Evolutionary conservation across 2,888 invertebrate genomes (phyloP).

Genomic region (Argyra leucocephala): DNA sequence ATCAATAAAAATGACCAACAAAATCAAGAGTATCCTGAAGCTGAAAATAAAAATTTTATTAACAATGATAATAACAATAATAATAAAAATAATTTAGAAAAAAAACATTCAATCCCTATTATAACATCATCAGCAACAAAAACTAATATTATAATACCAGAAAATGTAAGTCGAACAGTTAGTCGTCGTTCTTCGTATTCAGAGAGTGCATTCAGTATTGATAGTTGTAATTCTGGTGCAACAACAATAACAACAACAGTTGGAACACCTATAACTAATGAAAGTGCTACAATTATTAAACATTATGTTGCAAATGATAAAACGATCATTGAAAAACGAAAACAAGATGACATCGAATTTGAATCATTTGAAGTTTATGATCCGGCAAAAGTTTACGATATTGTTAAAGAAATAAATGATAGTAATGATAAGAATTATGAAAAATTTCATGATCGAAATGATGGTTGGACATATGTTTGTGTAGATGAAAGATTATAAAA

Average conservation of each 20-base stretch:
- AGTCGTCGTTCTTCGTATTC: conserved; percentile 10
- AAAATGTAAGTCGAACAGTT: background rate
- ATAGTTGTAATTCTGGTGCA: background rate
- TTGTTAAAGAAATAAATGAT: background rate
- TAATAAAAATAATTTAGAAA: background rate
- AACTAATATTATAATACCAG: conserved; percentile 1
- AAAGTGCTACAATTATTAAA: conserved; percentile 41
- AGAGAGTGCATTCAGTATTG: background rate
- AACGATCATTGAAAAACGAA: conserved; percentile 52
- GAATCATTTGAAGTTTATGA: conserved; percentile 68
- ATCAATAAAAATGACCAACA: too few species aligned
- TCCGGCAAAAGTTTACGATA: conserved; percentile 32
- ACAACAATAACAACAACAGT: conserved; percentile 18
- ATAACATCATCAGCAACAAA: background rate
- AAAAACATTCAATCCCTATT: background rate
- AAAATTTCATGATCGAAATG: background rate
- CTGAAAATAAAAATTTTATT: background rate
- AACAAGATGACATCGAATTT: conserved; percentile 76
- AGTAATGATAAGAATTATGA: conserved; percentile 2
- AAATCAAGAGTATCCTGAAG: background rate
- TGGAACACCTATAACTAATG: conserved; percentile 17
- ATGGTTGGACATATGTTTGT: background rate
- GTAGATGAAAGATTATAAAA: background rate
- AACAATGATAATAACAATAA: background rate
- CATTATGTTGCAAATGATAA: conserved; percentile 54